Percentiles rank a stretch among this genome's conserved stretches.
Evolutionary conservation across 1,140 invertebrate species (phyloP).

Genomic region (Drosophila sp.): DNA sequence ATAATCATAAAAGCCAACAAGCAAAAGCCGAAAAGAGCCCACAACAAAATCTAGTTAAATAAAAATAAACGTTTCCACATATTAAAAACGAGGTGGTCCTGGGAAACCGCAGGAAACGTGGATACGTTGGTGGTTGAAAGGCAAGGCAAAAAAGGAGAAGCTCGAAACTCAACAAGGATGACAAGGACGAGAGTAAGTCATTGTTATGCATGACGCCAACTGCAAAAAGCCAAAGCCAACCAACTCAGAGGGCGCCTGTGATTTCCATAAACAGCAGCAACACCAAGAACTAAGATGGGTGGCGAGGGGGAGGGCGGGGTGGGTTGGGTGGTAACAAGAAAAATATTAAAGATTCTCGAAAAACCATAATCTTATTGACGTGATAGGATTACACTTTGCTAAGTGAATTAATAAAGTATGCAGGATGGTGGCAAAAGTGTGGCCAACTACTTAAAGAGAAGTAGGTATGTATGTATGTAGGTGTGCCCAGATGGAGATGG

Average conservation of each 20-base stretch:
- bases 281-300: slow-evolving; percentile 44
- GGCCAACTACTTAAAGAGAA: slow-evolving; percentile 25
- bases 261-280: slow-evolving; percentile 71
- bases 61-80: slow-evolving; percentile 63
- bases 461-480: neutral
- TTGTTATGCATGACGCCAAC: slow-evolving; percentile 77
- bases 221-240: slow-evolving; percentile 58
- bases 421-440: slow-evolving; percentile 27
- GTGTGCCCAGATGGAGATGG: neutral
- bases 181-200: slow-evolving; percentile 59
- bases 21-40: slow-evolving; percentile 44
- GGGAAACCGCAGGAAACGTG: slow-evolving; percentile 1
- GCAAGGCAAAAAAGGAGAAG: slow-evolving; percentile 26
- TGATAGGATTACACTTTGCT: slow-evolving; percentile 83
- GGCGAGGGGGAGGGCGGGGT: neutral
- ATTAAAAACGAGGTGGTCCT: slow-evolving; percentile 59
- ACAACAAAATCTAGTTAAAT: slow-evolving; percentile 56
- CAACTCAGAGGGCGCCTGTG: slow-evolving; percentile 51
- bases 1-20: slow-evolving; percentile 76
- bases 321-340: slow-evolving; percentile 43
- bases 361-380: slow-evolving; percentile 82
- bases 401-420: slow-evolving; percentile 82
- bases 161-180: slow-evolving; percentile 38
- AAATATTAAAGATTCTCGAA: slow-evolving; percentile 80
- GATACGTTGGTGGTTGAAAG: slow-evolving; percentile 10